Conservation (phyloP, 2,888 invertebrate genomes). For the Tetranychus truncatus region DNA sequence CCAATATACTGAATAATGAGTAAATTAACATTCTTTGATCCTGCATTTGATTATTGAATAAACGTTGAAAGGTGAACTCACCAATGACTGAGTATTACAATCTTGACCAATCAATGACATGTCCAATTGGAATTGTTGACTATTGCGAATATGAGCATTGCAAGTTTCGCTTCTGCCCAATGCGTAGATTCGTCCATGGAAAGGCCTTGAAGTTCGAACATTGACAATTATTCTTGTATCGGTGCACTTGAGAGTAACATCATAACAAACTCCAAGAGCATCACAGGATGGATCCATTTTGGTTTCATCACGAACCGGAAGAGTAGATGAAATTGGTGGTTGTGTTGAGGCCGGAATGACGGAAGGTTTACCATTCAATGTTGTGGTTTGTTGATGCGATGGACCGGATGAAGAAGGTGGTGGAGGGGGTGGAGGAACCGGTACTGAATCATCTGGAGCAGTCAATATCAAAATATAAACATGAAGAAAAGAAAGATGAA, state of each 20-base stretch:
- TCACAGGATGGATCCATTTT: slow-evolving; percentile 45
- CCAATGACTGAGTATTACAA: slow-evolving; percentile 85
- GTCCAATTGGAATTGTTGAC: slow-evolving; percentile 74
- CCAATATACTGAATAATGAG: neutral
- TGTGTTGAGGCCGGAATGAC: slow-evolving; percentile 20
- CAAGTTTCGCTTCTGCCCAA: slow-evolving; percentile 81
- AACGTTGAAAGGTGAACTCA: slow-evolving; percentile 37
- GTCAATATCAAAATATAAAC: neutral
- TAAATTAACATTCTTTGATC: neutral
- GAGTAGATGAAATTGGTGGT: slow-evolving; percentile 18
- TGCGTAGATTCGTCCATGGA: slow-evolving; percentile 83
- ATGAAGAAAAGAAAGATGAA: neutral
- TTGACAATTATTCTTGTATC: slow-evolving; percentile 81
- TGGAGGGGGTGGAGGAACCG: slow-evolving; percentile 1
- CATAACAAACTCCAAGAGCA: slow-evolving; percentile 82
- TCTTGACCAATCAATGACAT: slow-evolving; percentile 83
- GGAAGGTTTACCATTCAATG: slow-evolving; percentile 22
- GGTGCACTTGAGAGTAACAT: slow-evolving; percentile 82
- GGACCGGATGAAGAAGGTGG: slow-evolving; percentile 4
- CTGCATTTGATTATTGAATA: neutral
- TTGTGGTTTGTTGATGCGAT: slow-evolving; percentile 10
- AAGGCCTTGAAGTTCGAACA: slow-evolving; percentile 77
- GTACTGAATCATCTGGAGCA: slow-evolving; percentile 18
- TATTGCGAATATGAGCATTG: slow-evolving; percentile 79
- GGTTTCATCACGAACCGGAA: slow-evolving; percentile 18